Percentiles rank a stretch among this genome's conserved stretches.
These are phyloP conservation scores for Ctena decussata DNA, from an alignment of 2,888 invertebrate genomes.

Conservation along the genomic window DNA sequence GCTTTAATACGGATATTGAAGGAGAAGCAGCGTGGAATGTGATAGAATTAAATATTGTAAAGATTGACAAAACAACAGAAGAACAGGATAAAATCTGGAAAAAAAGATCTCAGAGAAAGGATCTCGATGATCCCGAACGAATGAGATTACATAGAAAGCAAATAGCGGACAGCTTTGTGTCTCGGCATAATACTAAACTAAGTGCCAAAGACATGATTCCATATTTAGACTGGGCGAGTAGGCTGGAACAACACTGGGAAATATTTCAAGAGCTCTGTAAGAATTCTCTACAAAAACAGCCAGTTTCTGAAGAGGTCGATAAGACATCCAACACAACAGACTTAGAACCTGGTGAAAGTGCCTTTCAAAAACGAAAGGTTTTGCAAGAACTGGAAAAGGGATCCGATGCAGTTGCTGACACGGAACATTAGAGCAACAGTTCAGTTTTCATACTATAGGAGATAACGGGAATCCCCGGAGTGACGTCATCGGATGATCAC, in stretches of 20 bases:
- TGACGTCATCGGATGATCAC: too few relatives aligned
- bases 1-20: constrained; percentile 65
- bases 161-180: constrained; percentile 56
- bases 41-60: constrained; percentile 65
- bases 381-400: too few relatives aligned
- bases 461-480: too few relatives aligned
- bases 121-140: constrained; percentile 51
- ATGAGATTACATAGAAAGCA: constrained; percentile 59
- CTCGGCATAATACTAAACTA: constrained; percentile 40
- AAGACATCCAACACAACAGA: too few relatives aligned
- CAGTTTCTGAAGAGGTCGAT: too few relatives aligned
- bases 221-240: constrained; percentile 45
- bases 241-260: constrained; percentile 52
- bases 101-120: constrained; percentile 52
- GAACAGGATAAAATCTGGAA: constrained; percentile 61
- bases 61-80: constrained; percentile 67
- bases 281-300: too few relatives aligned
- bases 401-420: too few relatives aligned
- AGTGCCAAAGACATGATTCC: constrained; percentile 45
- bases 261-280: constrained; percentile 53
- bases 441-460: too few relatives aligned
- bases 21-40: constrained; percentile 72
- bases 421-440: too few relatives aligned
- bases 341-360: too few relatives aligned
- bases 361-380: too few relatives aligned